Evolutionary conservation across 2,113 vertebrate species (phyloP).

Genomic region (Peromyscus polionotus): DNA sequence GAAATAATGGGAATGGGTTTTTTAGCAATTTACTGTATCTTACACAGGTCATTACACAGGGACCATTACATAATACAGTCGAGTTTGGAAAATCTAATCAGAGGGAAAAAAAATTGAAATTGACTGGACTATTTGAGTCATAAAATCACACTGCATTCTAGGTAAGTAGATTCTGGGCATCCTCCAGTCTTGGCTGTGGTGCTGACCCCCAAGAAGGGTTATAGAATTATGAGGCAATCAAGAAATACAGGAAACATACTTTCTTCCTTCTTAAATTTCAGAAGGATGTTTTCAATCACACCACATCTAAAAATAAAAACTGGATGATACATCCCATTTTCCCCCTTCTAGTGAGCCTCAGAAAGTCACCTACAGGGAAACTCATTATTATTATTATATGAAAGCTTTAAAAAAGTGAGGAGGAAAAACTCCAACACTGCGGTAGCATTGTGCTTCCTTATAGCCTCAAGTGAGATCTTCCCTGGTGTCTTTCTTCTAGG

Average conservation of each 20-base stretch:
- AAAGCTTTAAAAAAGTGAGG: slow-evolving; percentile 28
- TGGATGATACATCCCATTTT: background rate
- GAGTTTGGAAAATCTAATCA: slow-evolving; percentile 79
- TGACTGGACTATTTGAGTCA: slow-evolving; percentile 65
- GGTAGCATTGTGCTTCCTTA: slow-evolving; percentile 22
- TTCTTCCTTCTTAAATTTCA: slow-evolving; percentile 55
- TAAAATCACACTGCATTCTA: slow-evolving; percentile 70
- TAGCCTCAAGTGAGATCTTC: slow-evolving; percentile 1
- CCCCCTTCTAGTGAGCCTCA: background rate
- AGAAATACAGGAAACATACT: slow-evolving; percentile 56
- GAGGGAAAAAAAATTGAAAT: slow-evolving; percentile 73
- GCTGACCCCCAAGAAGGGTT: slow-evolving; percentile 62
- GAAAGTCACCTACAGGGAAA: slow-evolving; percentile 59
- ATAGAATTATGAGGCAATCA: slow-evolving; percentile 67
- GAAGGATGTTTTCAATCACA: slow-evolving; percentile 51
- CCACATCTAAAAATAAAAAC: slow-evolving; percentile 36
- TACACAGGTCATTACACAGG: slow-evolving; percentile 77
- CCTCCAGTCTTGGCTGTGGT: background rate
- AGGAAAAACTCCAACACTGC: background rate
- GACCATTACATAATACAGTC: slow-evolving; percentile 70
- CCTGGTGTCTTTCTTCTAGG: background rate
- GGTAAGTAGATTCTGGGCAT: slow-evolving; percentile 67
- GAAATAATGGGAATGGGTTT: slow-evolving; percentile 71
- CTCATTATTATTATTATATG: slow-evolving; percentile 20
- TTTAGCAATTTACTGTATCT: slow-evolving; percentile 77